A percentile compares a stretch with the other conserved stretches of the same genome.
Conservation (phyloP, 2,888 invertebrate species). For the Piscicola geometra region DNA sequence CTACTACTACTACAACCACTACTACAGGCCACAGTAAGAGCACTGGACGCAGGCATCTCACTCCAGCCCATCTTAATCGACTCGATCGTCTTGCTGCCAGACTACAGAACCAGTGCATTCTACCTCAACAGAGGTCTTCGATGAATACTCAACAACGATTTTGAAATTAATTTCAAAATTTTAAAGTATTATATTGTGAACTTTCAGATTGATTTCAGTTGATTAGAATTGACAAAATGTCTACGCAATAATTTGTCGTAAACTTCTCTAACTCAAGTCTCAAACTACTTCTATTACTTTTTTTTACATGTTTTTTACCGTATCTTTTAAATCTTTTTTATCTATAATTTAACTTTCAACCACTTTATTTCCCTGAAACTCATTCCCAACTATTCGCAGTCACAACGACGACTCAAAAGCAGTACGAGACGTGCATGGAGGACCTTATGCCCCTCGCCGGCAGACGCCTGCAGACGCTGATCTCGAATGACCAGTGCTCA, state of each 20-base stretch:
- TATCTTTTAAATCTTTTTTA: no score
- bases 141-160: no score
- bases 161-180: constrained; percentile 1
- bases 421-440: constrained; percentile 23
- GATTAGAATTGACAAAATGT: background rate
- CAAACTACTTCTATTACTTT: no score
- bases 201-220: background rate
- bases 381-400: no score
- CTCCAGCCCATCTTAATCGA: constrained; percentile 41
- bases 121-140: constrained; percentile 16
- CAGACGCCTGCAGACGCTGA: background rate
- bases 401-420: background rate
- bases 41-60: constrained; percentile 32
- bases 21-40: constrained; percentile 29
- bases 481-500: constrained; percentile 15
- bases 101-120: constrained; percentile 25
- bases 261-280: no score
- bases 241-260: no score
- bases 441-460: constrained; percentile 3
- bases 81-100: constrained; percentile 44
- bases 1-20: background rate
- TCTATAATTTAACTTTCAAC: no score
- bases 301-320: no score
- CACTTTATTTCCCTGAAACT: no score
- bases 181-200: background rate